Evolutionary conservation across 2,797 vertebrate genomes (phyloP).

Genomic region (Epinephelus awoara): DNA sequence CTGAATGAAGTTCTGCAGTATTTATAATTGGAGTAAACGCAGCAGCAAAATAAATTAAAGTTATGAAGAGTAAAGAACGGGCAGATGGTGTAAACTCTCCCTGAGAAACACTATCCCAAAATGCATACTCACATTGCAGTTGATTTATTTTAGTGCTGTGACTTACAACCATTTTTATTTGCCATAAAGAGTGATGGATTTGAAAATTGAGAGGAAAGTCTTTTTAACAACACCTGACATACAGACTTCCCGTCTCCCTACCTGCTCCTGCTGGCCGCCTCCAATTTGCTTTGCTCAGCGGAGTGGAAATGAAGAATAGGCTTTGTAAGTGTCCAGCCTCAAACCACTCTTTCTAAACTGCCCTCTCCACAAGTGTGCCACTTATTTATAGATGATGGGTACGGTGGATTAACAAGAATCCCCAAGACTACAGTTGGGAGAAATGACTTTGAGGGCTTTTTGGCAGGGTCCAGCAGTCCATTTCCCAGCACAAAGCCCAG

Average conservation of each 20-base stretch:
- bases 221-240: conserved; percentile 52
- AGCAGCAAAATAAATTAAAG: conserved; percentile 34
- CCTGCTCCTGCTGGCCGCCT: conserved; percentile 64
- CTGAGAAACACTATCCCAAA: conserved; percentile 19
- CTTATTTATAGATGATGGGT: conserved; percentile 83
- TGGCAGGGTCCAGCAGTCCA: conserved; percentile 75
- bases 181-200: conserved; percentile 41
- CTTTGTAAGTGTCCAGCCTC: conserved; percentile 69
- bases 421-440: conserved; percentile 77
- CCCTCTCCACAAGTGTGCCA: conserved; percentile 69
- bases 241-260: conserved; percentile 52
- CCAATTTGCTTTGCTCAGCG: conserved; percentile 77
- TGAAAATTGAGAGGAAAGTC: conserved; percentile 40
- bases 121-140: conserved; percentile 20
- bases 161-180: conserved; percentile 33
- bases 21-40: conserved; percentile 44
- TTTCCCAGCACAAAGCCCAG: conserved; percentile 77
- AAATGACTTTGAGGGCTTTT: conserved; percentile 80
- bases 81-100: conserved; percentile 29
- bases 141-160: conserved; percentile 13
- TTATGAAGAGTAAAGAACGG: conserved; percentile 34
- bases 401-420: conserved; percentile 81
- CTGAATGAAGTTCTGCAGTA: conserved; percentile 39
- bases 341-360: conserved; percentile 67
- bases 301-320: conserved; percentile 81